Evolutionary conservation across 2,888 invertebrate genomes (phyloP), one percentile per base, ranked within the genome.

Genomic region (Eudemis profundana): DNA sequence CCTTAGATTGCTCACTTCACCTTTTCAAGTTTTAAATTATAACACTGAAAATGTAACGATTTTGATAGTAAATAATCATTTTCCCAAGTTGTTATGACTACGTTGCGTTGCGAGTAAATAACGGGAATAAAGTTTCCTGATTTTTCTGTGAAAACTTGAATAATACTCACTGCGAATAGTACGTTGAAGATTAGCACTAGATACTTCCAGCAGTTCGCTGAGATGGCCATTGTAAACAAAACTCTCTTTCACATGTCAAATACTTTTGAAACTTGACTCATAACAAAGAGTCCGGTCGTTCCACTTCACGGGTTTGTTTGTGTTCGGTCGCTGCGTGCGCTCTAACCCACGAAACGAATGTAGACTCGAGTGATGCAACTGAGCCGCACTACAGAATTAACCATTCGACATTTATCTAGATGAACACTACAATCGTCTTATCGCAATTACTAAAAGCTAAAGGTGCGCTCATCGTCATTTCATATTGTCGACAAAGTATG

Each of bases 171-270:
- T 62, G 87, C 92, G 75, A 92, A 91, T 72, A 93, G 75, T 46
- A 90, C 79, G 72, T 92, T 92, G 83, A 89, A 93, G 71, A 85
- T 86, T 76, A 93, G 75, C 76, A 92, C 91, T 21, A 92, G 81
- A 81, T 92, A 92, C 84, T 92, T 91, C 90, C 92, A 92, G 76
- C 92, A 91, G 77, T 89, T 92, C 65, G 90, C 86, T 33, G 91
- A 90, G 68, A 92, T 77, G 70, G 86, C 88, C 93, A 93, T 93
- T 81, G 82, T 84, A 71, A 68, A 74, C 66, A 66, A 57, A 68
- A 74, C 72, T 60, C 72, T 60, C 76, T 81, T 85, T 90, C 89
- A 90, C 90, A 90, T 90, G 78, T 83, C 87, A 83, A 79, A 78
- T 76, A 84, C 85, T 82, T 82, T 85, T 78, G 74, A 79, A 84